These are phyloP conservation scores for Sapayoa aenigma DNA, from an alignment of 2,113 vertebrate genomes.

Conservation along the genomic window DNA sequence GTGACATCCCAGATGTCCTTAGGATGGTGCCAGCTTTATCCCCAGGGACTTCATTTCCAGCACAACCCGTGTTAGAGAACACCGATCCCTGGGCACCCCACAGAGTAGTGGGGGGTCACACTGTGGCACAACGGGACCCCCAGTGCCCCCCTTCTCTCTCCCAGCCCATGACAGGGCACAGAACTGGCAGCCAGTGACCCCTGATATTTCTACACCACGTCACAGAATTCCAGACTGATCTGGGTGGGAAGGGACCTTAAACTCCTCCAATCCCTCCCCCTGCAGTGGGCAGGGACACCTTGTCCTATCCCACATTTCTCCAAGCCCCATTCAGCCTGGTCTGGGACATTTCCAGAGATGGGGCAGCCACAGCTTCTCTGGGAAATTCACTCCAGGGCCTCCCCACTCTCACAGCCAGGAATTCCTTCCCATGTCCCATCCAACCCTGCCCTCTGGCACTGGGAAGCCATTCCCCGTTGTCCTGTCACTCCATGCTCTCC, in stretches of 20 bases:
- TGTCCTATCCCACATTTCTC: fast-evolving
- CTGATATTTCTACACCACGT: neutral
- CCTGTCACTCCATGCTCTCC: neutral
- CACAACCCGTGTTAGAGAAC: neutral
- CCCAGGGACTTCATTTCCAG: fast-evolving
- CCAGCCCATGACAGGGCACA: fast-evolving
- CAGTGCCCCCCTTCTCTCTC: neutral
- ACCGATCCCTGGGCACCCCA: neutral
- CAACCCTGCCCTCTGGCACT: neutral
- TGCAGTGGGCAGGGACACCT: neutral
- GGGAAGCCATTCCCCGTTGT: neutral
- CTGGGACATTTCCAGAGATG: neutral
- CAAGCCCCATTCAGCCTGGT: too few species aligned
- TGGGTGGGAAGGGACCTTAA: neutral
- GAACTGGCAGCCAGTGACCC: neutral
- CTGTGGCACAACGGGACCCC: fast-evolving
- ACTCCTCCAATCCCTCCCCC: fast-evolving
- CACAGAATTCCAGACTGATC: fast-evolving
- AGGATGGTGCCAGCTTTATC: fast-evolving
- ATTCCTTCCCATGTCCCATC: neutral
- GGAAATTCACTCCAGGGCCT: too few species aligned
- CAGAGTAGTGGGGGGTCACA: neutral
- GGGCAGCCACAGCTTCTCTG: neutral
- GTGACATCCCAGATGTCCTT: neutral
- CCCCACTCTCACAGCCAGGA: neutral